Conservation (phyloP, 2,888 invertebrate species). For the Endomychus coccineus region DNA sequence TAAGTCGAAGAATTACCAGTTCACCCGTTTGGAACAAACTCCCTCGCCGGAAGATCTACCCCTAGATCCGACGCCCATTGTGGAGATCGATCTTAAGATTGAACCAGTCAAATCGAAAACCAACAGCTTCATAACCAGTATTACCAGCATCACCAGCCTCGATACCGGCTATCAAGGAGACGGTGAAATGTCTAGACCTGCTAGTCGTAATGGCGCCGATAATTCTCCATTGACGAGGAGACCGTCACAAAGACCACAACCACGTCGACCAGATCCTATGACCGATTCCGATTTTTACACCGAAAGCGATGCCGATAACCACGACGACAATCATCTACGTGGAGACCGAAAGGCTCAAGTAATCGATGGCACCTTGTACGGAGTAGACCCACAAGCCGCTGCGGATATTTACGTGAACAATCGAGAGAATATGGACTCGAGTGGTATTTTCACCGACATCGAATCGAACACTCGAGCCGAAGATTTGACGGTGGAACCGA, state of each 20-base stretch:
- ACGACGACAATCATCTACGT: slow-evolving; percentile 63
- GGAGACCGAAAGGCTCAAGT: slow-evolving; percentile 71
- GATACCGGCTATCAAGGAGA: slow-evolving; percentile 94
- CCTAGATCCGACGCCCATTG: slow-evolving; percentile 63
- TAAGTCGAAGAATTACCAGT: slow-evolving; percentile 42
- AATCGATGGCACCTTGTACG: slow-evolving; percentile 85
- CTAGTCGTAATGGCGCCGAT: slow-evolving; percentile 73
- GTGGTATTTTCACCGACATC: slow-evolving; percentile 81
- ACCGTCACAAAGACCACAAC: slow-evolving; percentile 46
- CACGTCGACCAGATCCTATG: slow-evolving; percentile 72
- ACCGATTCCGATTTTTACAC: slow-evolving; percentile 89
- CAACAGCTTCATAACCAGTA: slow-evolving; percentile 75
- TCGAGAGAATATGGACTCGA: slow-evolving; percentile 81
- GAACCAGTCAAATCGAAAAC: slow-evolving; percentile 55
- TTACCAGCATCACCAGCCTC: slow-evolving; percentile 84
- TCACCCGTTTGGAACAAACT: slow-evolving; percentile 62
- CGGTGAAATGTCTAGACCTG: slow-evolving; percentile 82
- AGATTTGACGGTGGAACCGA: slow-evolving; percentile 19
- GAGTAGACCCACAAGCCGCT: slow-evolving; percentile 50
- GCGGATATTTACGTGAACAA: slow-evolving; percentile 49
- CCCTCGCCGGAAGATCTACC: slow-evolving; percentile 82
- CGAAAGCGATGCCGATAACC: slow-evolving; percentile 82
- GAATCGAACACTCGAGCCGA: slow-evolving; percentile 59
- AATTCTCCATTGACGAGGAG: slow-evolving; percentile 56
- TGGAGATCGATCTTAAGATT: slow-evolving; percentile 48